phyloP scores from a whole-genome alignment of 92 coral and sea anemone species.

The Virgularia gustaviana region DNA sequence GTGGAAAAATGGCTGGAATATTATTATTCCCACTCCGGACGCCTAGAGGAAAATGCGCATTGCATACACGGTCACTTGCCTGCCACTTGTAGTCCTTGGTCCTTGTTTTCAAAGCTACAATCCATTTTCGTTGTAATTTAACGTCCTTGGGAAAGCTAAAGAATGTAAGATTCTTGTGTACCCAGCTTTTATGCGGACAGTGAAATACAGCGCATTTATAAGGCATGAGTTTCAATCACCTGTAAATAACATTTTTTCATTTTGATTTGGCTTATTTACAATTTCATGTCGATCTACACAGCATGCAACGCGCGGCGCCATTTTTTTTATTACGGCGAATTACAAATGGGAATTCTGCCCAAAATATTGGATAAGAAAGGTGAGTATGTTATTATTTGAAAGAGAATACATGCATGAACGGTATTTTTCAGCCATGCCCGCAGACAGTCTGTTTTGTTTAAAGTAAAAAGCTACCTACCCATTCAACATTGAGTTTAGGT shows the following conservation, averaged over 20 bases:
- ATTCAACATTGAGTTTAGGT: too few species aligned
- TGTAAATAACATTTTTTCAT: neutral
- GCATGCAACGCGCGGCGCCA: neutral
- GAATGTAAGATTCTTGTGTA: slow-evolving; percentile 5
- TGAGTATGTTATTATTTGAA: too few species aligned
- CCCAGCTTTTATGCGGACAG: too few species aligned
- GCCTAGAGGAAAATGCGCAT: slow-evolving; percentile 44
- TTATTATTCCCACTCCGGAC: slow-evolving; percentile 37
- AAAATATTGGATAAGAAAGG: too few species aligned
- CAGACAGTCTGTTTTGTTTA: too few species aligned
- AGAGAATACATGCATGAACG: too few species aligned
- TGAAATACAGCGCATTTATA: too few species aligned
- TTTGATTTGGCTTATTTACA: too few species aligned
- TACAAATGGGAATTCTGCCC: too few species aligned
- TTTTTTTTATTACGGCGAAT: neutral
- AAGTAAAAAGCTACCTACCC: too few species aligned
- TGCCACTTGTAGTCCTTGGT: slow-evolving; percentile 37
- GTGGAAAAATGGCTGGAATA: slow-evolving; percentile 50
- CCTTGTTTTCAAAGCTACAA: slow-evolving; percentile 23
- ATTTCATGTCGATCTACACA: neutral
- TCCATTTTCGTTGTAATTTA: slow-evolving; percentile 38
- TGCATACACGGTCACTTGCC: slow-evolving; percentile 44
- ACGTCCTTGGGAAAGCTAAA: slow-evolving; percentile 27
- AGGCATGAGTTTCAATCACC: too few species aligned
- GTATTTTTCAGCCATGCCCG: too few species aligned